Base-by-base conservation (phyloP, 1,140 invertebrate species). In the Anastatus disparis region DNA sequence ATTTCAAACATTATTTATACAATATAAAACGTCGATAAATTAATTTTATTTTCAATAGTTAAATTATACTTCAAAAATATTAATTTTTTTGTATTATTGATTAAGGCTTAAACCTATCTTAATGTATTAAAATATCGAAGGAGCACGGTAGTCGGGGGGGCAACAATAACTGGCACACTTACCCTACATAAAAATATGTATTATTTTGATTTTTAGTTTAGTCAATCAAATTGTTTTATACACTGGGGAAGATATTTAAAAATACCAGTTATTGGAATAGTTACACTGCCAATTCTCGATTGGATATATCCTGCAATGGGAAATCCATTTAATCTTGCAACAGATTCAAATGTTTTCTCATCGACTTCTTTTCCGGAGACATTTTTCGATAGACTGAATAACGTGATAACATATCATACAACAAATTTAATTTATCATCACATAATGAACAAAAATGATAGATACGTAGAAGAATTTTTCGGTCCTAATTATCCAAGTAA, bases 221-320 rank as follows among this genome's bases (percentile, higher is more conserved):
- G n/a, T n/a, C n/a, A n/a, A 1, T 13, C 79, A 0, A 72, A 82
- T 2, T 89, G 88, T 72, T 88, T 85, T 62, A 66, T 88, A 7
- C 89, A 87, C 0, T 85, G 90, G 48, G 86, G 89, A 0, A 84
- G 85, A 69, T 85, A 85, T 66, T 87, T 90, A 52, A 86, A 88
- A 26, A 83, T 88, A 1, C 90, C 90, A 0, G 83, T 89, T 13
- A 82, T 91, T 7, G 88, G 85, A 0, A 71, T 91, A 0, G 84
- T 89, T 17, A 44, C 61, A 0, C 87, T 89, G 79, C 9, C 85
- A 80, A 48, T 85, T 86, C 68, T 87, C 81, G 59, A 83, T 10
- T 91, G 90, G 90, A 77, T 90, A 0, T 87, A 88, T 50, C 84
- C 88, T 15, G 84, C 88, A 52, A 75, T 89, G 13, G 90, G 88